A percentile compares a stretch with the other conserved stretches of the same genome.
Evolutionary conservation across 2,797 vertebrate genomes (phyloP).

Genomic region (Australoheros facetus): DNA sequence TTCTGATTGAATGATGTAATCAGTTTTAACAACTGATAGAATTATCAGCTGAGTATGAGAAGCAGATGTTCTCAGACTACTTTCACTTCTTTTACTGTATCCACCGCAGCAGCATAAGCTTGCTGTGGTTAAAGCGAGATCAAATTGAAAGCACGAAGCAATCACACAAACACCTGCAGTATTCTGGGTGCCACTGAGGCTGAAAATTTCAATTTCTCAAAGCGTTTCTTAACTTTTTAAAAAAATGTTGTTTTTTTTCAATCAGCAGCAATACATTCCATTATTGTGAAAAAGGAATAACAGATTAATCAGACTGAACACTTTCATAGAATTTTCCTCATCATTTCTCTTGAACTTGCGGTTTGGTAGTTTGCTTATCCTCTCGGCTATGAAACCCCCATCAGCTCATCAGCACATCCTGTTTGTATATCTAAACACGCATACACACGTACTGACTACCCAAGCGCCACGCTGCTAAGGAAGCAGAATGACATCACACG

Average conservation of each 20-base stretch:
- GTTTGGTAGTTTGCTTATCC: constrained; percentile 10
- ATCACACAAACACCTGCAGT: background rate
- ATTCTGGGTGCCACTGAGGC: background rate
- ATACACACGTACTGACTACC: background rate
- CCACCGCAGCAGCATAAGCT: background rate
- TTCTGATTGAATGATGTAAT: constrained; percentile 20
- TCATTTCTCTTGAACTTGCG: constrained; percentile 16
- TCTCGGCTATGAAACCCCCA: constrained; percentile 12
- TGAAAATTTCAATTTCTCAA: background rate
- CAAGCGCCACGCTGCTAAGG: background rate
- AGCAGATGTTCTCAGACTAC: background rate
- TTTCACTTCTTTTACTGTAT: background rate
- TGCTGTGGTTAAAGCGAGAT: constrained; percentile 4
- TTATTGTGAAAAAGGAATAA: background rate
- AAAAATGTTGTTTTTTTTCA: background rate
- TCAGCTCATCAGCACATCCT: constrained; percentile 38
- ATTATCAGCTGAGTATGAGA: background rate
- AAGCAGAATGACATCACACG: constrained; percentile 42
- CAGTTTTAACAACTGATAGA: background rate
- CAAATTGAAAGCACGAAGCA: constrained; percentile 11
- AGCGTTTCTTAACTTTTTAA: background rate
- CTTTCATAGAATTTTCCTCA: background rate
- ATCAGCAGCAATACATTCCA: background rate
- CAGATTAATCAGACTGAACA: background rate
- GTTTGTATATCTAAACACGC: constrained; percentile 28